Conservation (phyloP, 1,140 invertebrate genomes). For the Drosophila mauritiana region DNA sequence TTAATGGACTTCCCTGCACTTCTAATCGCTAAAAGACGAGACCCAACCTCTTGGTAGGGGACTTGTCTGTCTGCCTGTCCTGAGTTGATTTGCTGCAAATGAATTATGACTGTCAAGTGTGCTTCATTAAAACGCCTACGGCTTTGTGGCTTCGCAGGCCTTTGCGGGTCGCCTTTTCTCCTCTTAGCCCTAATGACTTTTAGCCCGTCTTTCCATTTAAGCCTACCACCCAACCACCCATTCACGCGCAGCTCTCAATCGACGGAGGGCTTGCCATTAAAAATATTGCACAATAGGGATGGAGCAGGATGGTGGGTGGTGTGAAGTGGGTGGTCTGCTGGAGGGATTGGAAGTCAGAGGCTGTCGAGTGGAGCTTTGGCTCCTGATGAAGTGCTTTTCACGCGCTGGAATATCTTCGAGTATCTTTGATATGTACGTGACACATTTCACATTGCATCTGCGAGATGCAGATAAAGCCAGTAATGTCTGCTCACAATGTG, state of each 20-base stretch:
- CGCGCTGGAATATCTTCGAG: constrained; percentile 61
- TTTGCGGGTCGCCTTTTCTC: constrained; percentile 57
- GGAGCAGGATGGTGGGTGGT: neutral
- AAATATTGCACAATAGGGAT: constrained; percentile 64
- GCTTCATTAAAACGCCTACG: constrained; percentile 76
- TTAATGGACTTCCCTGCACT: constrained; percentile 59
- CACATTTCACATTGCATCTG: constrained; percentile 10
- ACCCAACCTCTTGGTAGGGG: neutral
- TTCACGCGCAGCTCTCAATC: constrained; percentile 24
- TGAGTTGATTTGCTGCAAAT: constrained; percentile 70
- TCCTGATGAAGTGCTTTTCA: constrained; percentile 67
- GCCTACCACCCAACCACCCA: constrained; percentile 14
- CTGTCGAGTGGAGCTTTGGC: constrained; percentile 29
- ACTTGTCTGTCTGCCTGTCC: constrained; percentile 16
- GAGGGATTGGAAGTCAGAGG: constrained; percentile 2
- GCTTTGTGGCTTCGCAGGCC: constrained; percentile 56
- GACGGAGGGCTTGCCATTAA: constrained; percentile 36
- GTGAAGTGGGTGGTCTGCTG: neutral
- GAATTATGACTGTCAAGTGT: constrained; percentile 77
- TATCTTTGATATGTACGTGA: constrained; percentile 66
- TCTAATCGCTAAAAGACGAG: constrained; percentile 47
- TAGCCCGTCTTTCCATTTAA: constrained; percentile 55
- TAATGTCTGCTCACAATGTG: neutral
- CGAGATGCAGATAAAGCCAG: neutral
- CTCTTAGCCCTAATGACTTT: constrained; percentile 75